These are phyloP conservation scores for Merodon equestris DNA, from an alignment of 2,888 invertebrate species.

Conservation along the genomic window DNA sequence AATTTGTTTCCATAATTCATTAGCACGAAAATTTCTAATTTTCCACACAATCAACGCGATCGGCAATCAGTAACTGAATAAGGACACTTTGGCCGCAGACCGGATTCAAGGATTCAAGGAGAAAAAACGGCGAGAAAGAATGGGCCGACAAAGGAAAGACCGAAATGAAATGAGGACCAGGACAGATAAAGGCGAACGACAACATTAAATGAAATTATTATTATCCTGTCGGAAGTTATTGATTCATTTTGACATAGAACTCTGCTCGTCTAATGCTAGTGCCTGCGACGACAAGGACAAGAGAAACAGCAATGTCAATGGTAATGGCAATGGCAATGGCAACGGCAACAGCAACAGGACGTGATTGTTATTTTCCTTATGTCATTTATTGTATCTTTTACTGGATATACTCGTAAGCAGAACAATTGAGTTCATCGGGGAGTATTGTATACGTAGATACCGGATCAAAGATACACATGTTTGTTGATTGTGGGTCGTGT, in stretches of 20 bases:
- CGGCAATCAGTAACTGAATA: conserved; percentile 26
- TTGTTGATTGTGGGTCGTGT: neutral
- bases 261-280: conserved; percentile 23
- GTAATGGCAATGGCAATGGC: neutral
- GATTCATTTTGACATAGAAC: conserved; percentile 37
- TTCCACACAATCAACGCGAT: conserved; percentile 23
- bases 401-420: neutral
- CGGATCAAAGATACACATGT: too few relatives aligned
- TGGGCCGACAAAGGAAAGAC: neutral
- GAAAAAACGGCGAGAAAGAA: neutral
- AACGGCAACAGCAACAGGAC: neutral
- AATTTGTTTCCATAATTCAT: conserved; percentile 35
- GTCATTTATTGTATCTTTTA: conserved; percentile 8
- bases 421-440: conserved; percentile 27
- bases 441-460: too few relatives aligned
- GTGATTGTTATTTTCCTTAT: conserved; percentile 26
- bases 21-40: conserved; percentile 27
- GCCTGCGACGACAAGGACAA: neutral
- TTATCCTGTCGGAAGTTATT: conserved; percentile 50
- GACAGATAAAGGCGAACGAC: conserved; percentile 10
- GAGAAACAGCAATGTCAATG: neutral
- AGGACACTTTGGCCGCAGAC: conserved; percentile 9
- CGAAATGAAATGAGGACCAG: neutral
- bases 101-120: neutral
- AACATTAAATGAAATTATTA: conserved; percentile 50